A percentile compares a stretch with the other conserved stretches of the same genome.
Conservation (phyloP, 2,113 vertebrate genomes). For the Loxodonta africana region DNA sequence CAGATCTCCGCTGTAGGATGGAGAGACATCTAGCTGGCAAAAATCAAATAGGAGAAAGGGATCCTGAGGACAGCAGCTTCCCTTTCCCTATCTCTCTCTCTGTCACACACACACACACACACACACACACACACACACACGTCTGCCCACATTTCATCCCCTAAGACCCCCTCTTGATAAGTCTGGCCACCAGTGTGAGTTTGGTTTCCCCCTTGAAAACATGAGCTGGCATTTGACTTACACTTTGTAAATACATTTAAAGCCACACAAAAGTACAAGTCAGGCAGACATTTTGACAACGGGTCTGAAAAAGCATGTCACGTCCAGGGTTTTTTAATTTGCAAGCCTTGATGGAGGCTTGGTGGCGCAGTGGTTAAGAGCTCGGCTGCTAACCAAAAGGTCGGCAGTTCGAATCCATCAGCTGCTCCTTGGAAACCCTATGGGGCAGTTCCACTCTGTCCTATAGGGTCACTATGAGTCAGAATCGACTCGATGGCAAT, state of each 20-base stretch:
- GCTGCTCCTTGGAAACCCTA: too few relatives aligned
- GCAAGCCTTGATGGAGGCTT: neutral
- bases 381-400: too few relatives aligned
- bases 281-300: neutral
- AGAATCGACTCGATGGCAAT: too few relatives aligned
- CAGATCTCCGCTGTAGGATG: neutral
- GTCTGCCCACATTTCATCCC: neutral
- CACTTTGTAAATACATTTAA: neutral
- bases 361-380: too few relatives aligned
- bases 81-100: too few relatives aligned
- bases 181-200: neutral
- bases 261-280: neutral
- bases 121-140: neutral
- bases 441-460: too few relatives aligned
- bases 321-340: neutral
- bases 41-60: neutral
- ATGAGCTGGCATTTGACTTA: neutral
- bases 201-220: neutral
- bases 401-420: too few relatives aligned
- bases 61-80: slow-evolving; percentile 20
- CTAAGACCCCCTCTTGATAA: neutral
- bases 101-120: neutral
- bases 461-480: too few relatives aligned
- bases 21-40: neutral
- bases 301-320: neutral